Base-by-base conservation (phyloP, 2,888 invertebrate genomes). In the Limenitis camilla region DNA sequence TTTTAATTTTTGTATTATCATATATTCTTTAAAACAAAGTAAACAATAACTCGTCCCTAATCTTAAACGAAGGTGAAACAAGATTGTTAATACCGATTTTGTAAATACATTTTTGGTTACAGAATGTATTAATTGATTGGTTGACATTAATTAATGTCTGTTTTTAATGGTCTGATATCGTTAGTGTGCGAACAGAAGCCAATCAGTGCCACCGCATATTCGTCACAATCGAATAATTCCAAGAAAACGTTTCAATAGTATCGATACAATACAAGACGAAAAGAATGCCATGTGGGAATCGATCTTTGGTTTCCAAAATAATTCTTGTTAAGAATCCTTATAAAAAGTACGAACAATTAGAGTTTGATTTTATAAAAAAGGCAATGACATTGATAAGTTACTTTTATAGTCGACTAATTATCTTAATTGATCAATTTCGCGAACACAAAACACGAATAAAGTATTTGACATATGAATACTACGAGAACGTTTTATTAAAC, bases 221-320 rank as follows among this genome's bases (percentile, higher is more conserved):
- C 19, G 42, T 36, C 49, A 49, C 51, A 56, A 55, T 50, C 52
- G 46, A 49, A 41, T n/a, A 40, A 31, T 59, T 55, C 59, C 36
- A 35, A 52, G 52, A 56, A 58, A 42, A 44, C 49, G 39, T 39
- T 49, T 45, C 42, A 53, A 42, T 54, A 54, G 38, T 32, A 40
- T 35, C 30, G 35, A 51, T 39, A 45, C 36, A 46, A 56, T 40
- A 42, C 35, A 38, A 49, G 52, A 56, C 50, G 44, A 36, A 51
- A 60, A 55, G 55, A 60, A 59, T 58, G 52, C 39, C 52, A 49
- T 49, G 56, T 51, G 51, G 45, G 49, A 55, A 61, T 53, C 45
- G 46, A 47, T 52, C 39, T 46, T 42, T 36, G 35, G 36, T 59
- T 54, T 50, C 56, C 56, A 36, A 49, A 39, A 44, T 47, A 53